phyloP scores from a whole-genome alignment of 2,888 invertebrate genomes.

The Himalopsyche anomala region DNA sequence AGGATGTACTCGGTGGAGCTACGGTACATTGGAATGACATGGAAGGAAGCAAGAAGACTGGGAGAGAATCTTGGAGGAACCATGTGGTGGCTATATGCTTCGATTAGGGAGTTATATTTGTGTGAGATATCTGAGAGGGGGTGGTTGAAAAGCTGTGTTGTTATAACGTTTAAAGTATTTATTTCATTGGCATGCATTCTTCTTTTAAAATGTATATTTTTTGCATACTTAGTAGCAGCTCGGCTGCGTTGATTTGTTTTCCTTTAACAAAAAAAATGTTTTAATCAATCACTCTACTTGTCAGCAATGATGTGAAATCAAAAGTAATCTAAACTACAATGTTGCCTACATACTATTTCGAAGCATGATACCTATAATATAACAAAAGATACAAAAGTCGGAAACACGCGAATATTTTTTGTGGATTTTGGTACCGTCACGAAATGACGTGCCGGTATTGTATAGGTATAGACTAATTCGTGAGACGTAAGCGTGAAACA shows the following conservation, averaged over 20 bases:
- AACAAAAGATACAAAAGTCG: constrained; percentile 18
- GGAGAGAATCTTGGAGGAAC: too few species aligned
- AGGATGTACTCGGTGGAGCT: too few species aligned
- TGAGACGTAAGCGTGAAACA: background rate
- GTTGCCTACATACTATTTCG: constrained; percentile 4
- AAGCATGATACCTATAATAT: background rate
- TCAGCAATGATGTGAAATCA: constrained; percentile 6
- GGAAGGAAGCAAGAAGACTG: too few species aligned
- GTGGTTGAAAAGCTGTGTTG: too few species aligned
- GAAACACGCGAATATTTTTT: constrained; percentile 40
- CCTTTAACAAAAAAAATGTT: background rate
- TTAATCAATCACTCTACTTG: constrained; percentile 18
- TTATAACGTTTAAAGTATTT: too few species aligned
- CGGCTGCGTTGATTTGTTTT: background rate
- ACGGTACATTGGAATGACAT: too few species aligned
- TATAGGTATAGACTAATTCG: background rate
- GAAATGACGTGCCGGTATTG: background rate
- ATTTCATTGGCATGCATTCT: too few species aligned
- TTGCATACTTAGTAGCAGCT: background rate
- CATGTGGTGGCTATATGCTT: too few species aligned
- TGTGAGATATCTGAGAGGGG: too few species aligned
- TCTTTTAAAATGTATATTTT: background rate
- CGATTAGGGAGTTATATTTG: too few species aligned
- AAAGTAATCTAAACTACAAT: constrained; percentile 11
- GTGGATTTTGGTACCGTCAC: constrained; percentile 5